phyloP scores from a whole-genome alignment of 2,888 invertebrate genomes.

The Sphecodes monilicornis region DNA sequence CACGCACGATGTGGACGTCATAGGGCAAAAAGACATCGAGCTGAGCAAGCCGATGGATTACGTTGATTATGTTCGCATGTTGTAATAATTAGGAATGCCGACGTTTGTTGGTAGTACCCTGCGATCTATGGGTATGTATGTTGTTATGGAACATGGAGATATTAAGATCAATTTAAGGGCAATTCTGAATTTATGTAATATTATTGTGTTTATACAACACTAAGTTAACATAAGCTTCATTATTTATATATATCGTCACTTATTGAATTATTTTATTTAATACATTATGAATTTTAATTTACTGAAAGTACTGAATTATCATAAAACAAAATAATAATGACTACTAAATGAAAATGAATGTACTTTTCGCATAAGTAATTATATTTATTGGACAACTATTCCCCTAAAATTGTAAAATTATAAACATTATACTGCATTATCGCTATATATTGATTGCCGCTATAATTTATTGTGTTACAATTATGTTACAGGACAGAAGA shows the following conservation, averaged over 20 bases:
- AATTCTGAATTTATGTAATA: neutral
- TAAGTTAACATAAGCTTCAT: neutral
- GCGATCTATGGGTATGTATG: neutral
- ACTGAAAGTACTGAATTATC: fast-evolving
- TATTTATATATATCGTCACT: neutral
- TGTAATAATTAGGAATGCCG: conserved; percentile 37
- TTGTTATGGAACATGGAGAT: neutral
- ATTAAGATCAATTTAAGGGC: neutral
- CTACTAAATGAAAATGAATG: neutral
- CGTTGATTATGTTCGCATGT: conserved; percentile 65
- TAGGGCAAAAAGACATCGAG: conserved; percentile 65
- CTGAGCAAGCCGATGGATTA: conserved; percentile 66
- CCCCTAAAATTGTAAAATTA: neutral
- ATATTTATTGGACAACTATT: neutral
- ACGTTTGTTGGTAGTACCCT: neutral
- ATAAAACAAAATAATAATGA: neutral
- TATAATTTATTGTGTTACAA: neutral
- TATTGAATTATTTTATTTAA: neutral
- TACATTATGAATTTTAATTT: neutral
- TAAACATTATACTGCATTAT: neutral
- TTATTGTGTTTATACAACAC: neutral
- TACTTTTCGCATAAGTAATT: conserved; percentile 6
- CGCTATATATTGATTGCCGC: neutral
- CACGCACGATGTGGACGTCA: conserved; percentile 68
- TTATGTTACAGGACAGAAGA: conserved; percentile 75